Base-by-base conservation (phyloP, 2,888 invertebrate genomes). In the Sinopyrophorus schimmeli region DNA sequence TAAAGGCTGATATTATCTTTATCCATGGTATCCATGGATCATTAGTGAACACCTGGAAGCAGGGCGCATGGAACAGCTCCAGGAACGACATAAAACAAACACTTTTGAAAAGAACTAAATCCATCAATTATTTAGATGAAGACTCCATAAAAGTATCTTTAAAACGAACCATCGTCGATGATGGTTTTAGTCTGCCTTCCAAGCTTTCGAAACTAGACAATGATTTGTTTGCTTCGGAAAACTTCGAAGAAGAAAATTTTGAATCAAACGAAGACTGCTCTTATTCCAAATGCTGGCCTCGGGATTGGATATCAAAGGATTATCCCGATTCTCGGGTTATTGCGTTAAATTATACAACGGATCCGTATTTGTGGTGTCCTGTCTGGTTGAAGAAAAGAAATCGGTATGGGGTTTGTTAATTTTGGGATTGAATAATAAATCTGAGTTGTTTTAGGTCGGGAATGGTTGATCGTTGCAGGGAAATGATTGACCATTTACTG, bases 21-120 rank as follows among this genome's bases (percentile, higher is more conserved):
- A 82, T 92, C 0, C 92, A 93, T 64, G 92, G 90, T 2, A 73
- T 89, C 0, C 83, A 86, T 63, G 89, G 87, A 0, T 90, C 90
- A 0, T 76, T 87, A 17, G 80, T 83, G 11, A 87, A 87, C 63
- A 92, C 92, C 0, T 92, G 92, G 92, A 78, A 87, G 30, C 90
- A 91, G 67, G 87, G 87, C 0, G 76, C 81, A 16, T 86, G 86
- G 86, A 51, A 69, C 14, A 65, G 76, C 68, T 32, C 69, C 63
- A 7, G 62, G 10, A 66, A 71, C 47, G 69, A 69, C 55, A 56
- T 71, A n/a, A 66, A 61, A 38, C 55, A 70, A 28, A 65, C 67
- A 27, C 53, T 58, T 5, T 65, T 71, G 1, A 61, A 67, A 2
- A 53, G 66, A 17, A 60, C 66, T 7, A 57, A 54, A 18, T 66